A percentile compares a stretch with the other conserved stretches of the same genome.
Conservation (phyloP, 64 coral and sea anemone genomes). For the Montipora foliosa region DNA sequence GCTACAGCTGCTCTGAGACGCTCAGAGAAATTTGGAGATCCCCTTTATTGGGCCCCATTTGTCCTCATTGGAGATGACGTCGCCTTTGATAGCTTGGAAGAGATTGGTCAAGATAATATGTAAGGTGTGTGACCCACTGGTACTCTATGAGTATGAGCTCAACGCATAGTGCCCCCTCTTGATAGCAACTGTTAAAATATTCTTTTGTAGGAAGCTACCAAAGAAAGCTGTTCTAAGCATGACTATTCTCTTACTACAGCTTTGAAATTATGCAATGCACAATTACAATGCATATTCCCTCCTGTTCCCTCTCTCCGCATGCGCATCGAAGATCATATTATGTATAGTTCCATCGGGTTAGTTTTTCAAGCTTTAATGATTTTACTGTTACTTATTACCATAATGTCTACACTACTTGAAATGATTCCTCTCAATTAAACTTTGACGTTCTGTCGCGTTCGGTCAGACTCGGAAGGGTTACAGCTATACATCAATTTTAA, state of each 20-base stretch:
- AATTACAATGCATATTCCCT: background rate
- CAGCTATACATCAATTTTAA: background rate
- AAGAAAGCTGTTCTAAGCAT: background rate
- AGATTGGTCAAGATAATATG: slow-evolving; percentile 11
- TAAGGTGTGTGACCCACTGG: background rate
- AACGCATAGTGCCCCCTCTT: background rate
- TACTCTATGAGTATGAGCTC: background rate
- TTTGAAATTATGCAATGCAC: background rate
- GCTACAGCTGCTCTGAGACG: slow-evolving; percentile 19
- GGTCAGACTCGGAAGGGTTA: background rate
- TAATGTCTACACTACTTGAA: background rate
- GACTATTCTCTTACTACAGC: background rate
- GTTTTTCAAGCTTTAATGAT: background rate
- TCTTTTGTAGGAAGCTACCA: background rate
- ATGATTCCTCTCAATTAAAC: background rate
- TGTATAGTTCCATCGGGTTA: background rate
- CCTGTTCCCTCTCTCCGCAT: background rate
- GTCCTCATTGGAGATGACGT: slow-evolving; percentile 69
- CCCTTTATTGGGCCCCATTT: slow-evolving; percentile 41
- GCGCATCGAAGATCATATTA: background rate
- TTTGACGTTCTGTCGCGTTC: background rate
- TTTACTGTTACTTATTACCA: background rate
- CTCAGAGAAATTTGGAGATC: background rate
- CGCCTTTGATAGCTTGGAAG: slow-evolving; percentile 29
- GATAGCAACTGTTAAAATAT: background rate